Base-by-base conservation (phyloP, 1,140 invertebrate species). In the Cryptotermes secundus region DNA sequence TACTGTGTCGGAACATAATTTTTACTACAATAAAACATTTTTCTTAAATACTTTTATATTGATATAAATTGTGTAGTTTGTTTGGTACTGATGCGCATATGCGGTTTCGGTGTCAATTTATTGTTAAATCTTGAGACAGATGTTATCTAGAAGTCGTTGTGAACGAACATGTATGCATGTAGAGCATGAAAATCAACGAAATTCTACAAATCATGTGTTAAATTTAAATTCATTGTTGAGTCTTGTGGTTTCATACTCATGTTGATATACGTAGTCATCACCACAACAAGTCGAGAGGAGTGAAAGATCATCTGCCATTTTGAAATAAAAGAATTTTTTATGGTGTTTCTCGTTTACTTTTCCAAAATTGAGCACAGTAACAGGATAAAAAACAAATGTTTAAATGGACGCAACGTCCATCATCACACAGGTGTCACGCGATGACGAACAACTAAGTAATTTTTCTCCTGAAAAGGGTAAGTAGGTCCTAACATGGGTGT, bases 321-420 rank as follows among this genome's bases (percentile, higher is more conserved):
- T 87, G 84, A 80, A 83, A 83, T 85, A 82, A 36, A 53, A 85
- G 53, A 85, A 84, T 84, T 86, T 87, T 86, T 86, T 86, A 86
- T 86, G 86, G 83, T 86, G 84, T 85, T 85, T 80, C 83, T 38
- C 53, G 84, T 72, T 38, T 82, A 83, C 49, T 84, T 82, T 81
- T 83, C 59, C 82, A 86, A 84, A 86, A 86, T 83, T 82, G 83
- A 84, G 59, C 72, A 80, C 42, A 59, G 83, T 49, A 84, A 82
- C 88, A 87, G 86, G 87, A 89, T 87, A 87, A 88, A 83, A 88
- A 92, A 90, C 93, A 92, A 93, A 95, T 94, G 93, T 93, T 94
- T 95, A 95, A 95, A 98, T 98, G 97, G 97, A 98, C 96, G 96
- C 96, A 84, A 96, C 97, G 95, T 98, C 96, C 94, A 98, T 98